Base-by-base conservation (phyloP, 2,888 invertebrate species). In the Ptycholaimellus sp. region DNA sequence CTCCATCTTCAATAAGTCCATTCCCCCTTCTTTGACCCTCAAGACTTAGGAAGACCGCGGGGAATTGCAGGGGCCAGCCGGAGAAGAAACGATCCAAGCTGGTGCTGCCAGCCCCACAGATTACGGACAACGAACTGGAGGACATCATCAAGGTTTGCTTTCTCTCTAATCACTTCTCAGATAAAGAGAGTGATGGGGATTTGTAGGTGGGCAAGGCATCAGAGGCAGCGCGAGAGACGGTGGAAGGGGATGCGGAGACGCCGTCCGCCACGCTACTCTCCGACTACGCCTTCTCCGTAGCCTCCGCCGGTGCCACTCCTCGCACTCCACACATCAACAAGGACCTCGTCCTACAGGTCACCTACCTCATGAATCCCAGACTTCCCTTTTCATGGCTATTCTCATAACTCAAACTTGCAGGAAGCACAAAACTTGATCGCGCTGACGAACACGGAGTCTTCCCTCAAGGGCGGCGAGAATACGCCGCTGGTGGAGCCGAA, bases 361-460 rank as follows among this genome's bases (percentile, higher is more conserved):
- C 7, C 25, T 25, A 25, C 13, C 7, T 25, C 7, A 25, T 25
- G 25, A 6, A 9, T 9, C 6, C 6, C 25, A 9, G 25, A 25
- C 6, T 9, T 9, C 25, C 6, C 25, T 25, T 25, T 9, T 25
- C 13, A 25, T 6, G 13, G 25, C 25, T 9, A 25, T 25, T 25
- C 6, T 6, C 6, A 25, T 9, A n/a, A n/a, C n/a, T n/a, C n/a
- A n/a, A n/a, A n/a, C n/a, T 68, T 78, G 42, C 74, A 87, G 71
- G 93, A 93, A 63, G 93, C 93, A 0, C 87, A 93, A 61, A 93
- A 96, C 58, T 78, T 96, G 55, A 85, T 96, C 80, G 90, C 93
- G 0, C 65, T 96, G 17, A 82, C 83, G 0, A 87, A 93, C 59
- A 85, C 87, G 2, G 93, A 96, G 56, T 96, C 93, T 0, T 93